Evolutionary conservation across 1,140 invertebrate genomes (phyloP), one percentile per base, ranked within the genome.

Genomic region (Zeugodacus cucurbitae): DNA sequence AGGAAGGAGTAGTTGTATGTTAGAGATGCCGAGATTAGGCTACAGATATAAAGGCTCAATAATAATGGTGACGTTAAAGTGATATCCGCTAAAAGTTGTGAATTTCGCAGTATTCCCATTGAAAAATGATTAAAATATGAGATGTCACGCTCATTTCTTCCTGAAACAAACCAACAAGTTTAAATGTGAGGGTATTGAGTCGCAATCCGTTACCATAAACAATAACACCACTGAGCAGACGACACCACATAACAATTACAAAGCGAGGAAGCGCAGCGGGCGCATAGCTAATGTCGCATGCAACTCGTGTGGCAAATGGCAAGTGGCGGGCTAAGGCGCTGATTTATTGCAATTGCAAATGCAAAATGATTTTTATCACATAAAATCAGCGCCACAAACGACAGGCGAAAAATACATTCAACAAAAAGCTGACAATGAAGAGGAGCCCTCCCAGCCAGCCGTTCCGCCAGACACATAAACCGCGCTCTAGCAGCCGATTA

Each of bases 301-400:
- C 37, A 82, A 41, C 74, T 62, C 58, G n/a, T 82, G 74, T 48
- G 41, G 74, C 41, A 82, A 82, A 82, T 82, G 74, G 74, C 74
- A 82, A 82, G 41, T 82, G 74, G 74, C 74, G 29, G 44, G 74
- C 74, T 48, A 48, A 26, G 41, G 74, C 74, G 74, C 41, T 82
- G 74, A 44, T 82, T 82, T 82, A 48, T 82, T 82, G 41, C 74
- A 82, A 82, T 48, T 82, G 41, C 41, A 48, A 82, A 82, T 48
- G n/a, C 41, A 82, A 82, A 82, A 82, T 82, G 74, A 82, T 82
- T 82, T 82, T 82, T 82, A 82, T 82, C 74, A 14, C 74, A 82
- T 82, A 82, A 48, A 82, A 82, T 82, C 74, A 54, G 74, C 74
- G 44, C 44, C 74, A 82, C 44, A 82, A 82, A n/a, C 44, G 37